Base-by-base conservation (phyloP, 1,140 invertebrate species). In the Drosophila rhopaloa region DNA sequence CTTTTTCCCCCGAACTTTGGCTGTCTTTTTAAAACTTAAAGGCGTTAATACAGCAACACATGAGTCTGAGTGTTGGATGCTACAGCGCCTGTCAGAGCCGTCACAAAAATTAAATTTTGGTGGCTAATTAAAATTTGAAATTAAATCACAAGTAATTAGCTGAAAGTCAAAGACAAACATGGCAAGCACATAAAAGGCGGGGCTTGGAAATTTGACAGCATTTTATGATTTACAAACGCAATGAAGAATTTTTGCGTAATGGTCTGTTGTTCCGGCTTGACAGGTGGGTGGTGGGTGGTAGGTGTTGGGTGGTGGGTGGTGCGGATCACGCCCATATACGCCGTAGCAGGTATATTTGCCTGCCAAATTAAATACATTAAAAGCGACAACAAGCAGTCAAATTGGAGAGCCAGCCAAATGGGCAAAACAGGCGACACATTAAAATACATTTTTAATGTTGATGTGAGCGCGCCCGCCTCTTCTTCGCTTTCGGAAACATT, bases 91-190 rank as follows among this genome's bases (percentile, higher is more conserved):
- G 86, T 83, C 86, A 83, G 50, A 81, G 50, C 66, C 82, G 77
- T 91, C 82, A 79, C 68, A 91, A 88, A 91, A 90, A 81, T 83
- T 74, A 68, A 82, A 91, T 78, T 88, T 91, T 83, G 58, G 70
- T 72, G 80, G 82, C 88, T 90, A 90, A 91, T 90, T 90, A 90
- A 77, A 90, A 90, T 88, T 90, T 83, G 82, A 91, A 91, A 90
- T 90, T 90, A 90, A 90, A 90, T 91, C 82, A 83, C 83, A 86
- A 80, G 80, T 90, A 83, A 88, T 88, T 90, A 84, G 71, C 67
- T 67, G 62, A 67, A 79, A 81, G 78, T 72, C 77, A 71, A 81
- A 81, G 70, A 37, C 83, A 81, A 74, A 77, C 41, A 67, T 67
- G 66, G 48, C 63, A 19, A 11, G 41, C 58, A 50, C 65, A 53